These are phyloP conservation scores for Glyphotaelius pellucidus DNA, from an alignment of 2,888 invertebrate species.

Conservation along the genomic window DNA sequence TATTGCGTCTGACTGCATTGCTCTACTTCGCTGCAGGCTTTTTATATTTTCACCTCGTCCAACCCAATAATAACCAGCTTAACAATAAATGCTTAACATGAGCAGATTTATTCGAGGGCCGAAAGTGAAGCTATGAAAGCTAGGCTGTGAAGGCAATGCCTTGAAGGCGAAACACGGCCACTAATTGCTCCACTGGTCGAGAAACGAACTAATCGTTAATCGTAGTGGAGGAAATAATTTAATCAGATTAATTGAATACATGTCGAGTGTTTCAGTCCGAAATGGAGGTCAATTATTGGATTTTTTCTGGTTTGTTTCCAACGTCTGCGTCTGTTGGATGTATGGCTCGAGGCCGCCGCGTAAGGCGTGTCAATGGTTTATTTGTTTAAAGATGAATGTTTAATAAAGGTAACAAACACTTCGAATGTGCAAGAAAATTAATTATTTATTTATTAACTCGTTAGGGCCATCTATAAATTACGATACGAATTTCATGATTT, in stretches of 20 bases:
- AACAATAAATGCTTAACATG: not conserved
- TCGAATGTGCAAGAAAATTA: not conserved
- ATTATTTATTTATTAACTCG: no score
- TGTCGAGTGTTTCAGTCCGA: not conserved
- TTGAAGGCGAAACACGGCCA: not conserved
- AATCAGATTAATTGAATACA: slow-evolving; percentile 6
- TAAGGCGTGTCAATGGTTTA: not conserved
- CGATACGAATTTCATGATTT: no score
- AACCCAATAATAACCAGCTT: not conserved
- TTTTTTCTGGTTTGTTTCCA: not conserved
- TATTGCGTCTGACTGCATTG: not conserved
- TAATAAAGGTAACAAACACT: not conserved
- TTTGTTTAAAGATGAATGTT: no score
- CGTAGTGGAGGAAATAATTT: not conserved
- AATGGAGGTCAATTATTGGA: not conserved
- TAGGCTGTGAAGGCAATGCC: no score
- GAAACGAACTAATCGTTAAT: slow-evolving; percentile 7
- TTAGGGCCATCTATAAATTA: no score
- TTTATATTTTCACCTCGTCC: not conserved
- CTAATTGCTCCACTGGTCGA: slow-evolving; percentile 4
- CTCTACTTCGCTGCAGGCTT: not conserved
- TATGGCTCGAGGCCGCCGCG: not conserved
- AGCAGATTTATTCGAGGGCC: not conserved
- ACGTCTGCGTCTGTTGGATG: not conserved
- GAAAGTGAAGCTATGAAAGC: not conserved